Evolutionary conservation across 1,140 invertebrate genomes (phyloP), one percentile per base, ranked within the genome.

Genomic region (Ylistrum balloti): DNA sequence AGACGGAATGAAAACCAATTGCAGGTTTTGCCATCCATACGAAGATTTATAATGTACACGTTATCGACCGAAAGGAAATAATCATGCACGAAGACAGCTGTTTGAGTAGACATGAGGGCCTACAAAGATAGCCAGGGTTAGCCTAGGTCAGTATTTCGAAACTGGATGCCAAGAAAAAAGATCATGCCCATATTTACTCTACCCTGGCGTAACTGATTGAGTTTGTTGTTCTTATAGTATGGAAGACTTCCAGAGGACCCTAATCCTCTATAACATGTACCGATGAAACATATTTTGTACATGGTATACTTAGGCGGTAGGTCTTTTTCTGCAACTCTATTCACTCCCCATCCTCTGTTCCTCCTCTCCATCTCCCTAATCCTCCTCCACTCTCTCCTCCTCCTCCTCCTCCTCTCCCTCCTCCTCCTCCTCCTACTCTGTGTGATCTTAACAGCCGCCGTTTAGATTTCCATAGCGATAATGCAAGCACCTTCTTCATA

Each of bases 61-160:
- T 74, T 74, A 74, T 74, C 56, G 56, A 74, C 56, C 56, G 22
- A 7, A 28, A 28, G 22, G n/a, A 11, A 74, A 74, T 74, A 74
- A n/a, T 5, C 22, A n/a, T 74, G n/a, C 56, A n/a, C 22, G n/a
- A 5, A 28, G 56, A 28, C 56, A 74, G 56, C 56, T 74, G 56
- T 74, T 74, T n/a, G 56, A n/a, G 56, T 74, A 74, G 56, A 74
- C 56, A 11, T 74, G 22, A 28, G 5, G 56, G 56, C n/a, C 56
- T 28, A 74, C 56, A 74, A n/a, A 74, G 56, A 74, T 74, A 28
- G 56, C 56, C 56, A n/a, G 28, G 56, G 56, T 74, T 74, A 74
- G n/a, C 56, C 56, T 22, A 74, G 56, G 22, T 74, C 56, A 74
- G 56, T n/a, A 28, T 28, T 28, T 74, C 56, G 56, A n/a, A 74